Percentiles rank a stretch among this genome's conserved stretches.
Conservation (phyloP, 2,888 invertebrate species). For the Plebejus melissa region DNA sequence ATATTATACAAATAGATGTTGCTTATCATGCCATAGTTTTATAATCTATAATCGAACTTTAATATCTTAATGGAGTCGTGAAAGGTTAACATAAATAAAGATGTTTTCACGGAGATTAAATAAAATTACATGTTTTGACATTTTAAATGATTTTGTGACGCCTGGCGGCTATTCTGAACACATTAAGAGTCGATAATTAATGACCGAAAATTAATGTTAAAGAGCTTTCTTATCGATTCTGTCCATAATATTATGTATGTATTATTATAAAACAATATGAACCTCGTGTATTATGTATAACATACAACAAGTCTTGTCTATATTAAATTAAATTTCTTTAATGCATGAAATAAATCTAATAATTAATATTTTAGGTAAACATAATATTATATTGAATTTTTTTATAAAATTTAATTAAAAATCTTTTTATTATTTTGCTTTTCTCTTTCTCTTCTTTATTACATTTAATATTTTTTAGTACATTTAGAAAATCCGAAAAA, state of each 20-base stretch:
- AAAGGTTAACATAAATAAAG: conserved; percentile 15
- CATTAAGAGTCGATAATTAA: background rate
- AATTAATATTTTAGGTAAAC: too few species aligned
- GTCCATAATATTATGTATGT: background rate
- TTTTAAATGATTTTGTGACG: conserved; percentile 18
- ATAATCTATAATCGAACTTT: background rate
- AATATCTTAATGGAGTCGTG: conserved; percentile 17
- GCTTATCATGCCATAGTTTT: too few species aligned
- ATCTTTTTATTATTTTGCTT: too few species aligned
- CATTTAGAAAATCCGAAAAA: too few species aligned
- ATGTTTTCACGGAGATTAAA: conserved; percentile 23
- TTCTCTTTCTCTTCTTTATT: too few species aligned
- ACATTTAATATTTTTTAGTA: too few species aligned
- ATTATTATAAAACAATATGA: background rate
- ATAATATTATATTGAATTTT: too few species aligned
- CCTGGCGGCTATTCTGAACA: background rate
- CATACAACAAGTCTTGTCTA: background rate
- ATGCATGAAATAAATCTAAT: too few species aligned
- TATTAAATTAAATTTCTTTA: background rate
- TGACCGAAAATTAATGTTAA: background rate
- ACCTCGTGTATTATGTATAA: background rate
- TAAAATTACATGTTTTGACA: conserved; percentile 1
- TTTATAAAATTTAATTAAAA: too few species aligned
- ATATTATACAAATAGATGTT: too few species aligned
- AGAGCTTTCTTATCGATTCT: background rate